Evolutionary conservation across 2,797 vertebrate genomes (phyloP), one percentile per base, ranked within the genome.

Genomic region (Choloepus didactylus): DNA sequence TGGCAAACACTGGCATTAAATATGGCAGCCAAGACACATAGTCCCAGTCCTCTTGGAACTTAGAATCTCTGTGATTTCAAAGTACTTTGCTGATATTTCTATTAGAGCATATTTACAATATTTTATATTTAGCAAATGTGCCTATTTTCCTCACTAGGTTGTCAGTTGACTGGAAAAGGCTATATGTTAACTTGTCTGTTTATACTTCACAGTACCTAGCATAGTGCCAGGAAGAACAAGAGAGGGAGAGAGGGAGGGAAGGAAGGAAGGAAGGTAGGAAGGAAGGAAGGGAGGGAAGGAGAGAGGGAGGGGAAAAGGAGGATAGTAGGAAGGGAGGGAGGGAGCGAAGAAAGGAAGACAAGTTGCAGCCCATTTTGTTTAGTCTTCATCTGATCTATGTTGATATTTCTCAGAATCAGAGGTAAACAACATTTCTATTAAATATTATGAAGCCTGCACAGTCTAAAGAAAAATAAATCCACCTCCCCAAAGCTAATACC

Each of bases 401-500:
- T 5, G 64, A 25, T 69, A 80, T 23, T 80, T 84, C 18, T 67
- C 64, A 80, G 35, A 51, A 73, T 85, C 49, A 59, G 29, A 94
- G 31, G 2, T 6, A 92, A 91, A n/a, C 7, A 84, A 46, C 9
- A 56, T 44, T 87, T 85, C 38, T 44, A 21, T 38, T 38, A 46
- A 19, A 81, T 3, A 80, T 72, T 54, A 64, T n/a, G 29, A 87
- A 91, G 72, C 6, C 9, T 72, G 79, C 11, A 87, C 16, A 72
- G 35, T 64, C 89, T 12, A 35, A 93, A 73, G 9, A 77, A 84
- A 93, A 86, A 64, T 29, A 84, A 75, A 49, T 29, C 72, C 87
- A 9, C n/a, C 29, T 88, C 9, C 12, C 70, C 23, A 75, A 89
- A 56, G 11, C 59, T 60, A 54, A 84, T n/a, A 69, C 3, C 27